These are phyloP conservation scores for Stigmatopora argus DNA, from an alignment of 2,113 vertebrate genomes.

Conservation along the genomic window DNA sequence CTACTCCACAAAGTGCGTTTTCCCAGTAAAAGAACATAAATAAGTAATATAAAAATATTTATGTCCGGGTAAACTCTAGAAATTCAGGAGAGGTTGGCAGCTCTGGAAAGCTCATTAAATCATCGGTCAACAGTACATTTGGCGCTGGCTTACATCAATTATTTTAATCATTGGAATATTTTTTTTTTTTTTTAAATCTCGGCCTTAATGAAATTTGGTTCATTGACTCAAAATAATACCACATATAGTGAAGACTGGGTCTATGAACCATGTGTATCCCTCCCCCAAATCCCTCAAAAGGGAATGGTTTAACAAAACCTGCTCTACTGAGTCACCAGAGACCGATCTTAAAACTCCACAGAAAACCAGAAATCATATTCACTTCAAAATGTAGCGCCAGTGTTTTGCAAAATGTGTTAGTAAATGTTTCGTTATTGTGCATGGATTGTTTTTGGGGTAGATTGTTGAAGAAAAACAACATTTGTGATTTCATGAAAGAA, in stretches of 20 bases:
- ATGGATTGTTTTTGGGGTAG: neutral
- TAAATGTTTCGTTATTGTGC: neutral
- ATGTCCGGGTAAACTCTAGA: no score
- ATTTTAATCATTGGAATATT: no score
- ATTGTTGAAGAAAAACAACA: slow-evolving; percentile 23
- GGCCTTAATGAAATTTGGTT: no score
- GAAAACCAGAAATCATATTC: neutral
- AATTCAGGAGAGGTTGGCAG: no score
- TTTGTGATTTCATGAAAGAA: slow-evolving; percentile 2
- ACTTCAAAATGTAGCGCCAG: neutral
- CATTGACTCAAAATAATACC: no score
- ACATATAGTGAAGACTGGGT: neutral
- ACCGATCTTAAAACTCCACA: neutral
- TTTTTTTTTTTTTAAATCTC: no score
- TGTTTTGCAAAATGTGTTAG: neutral
- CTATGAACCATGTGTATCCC: neutral
- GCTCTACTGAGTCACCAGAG: neutral
- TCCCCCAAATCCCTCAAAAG: neutral
- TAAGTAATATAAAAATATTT: no score
- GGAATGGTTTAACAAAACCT: neutral
- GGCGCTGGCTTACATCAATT: no score
- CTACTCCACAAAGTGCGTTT: no score
- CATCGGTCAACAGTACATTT: no score
- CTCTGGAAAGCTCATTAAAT: no score
- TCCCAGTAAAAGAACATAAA: no score